Conservation (phyloP, 2,113 vertebrate genomes). For the Emydura subglobosa region DNA sequence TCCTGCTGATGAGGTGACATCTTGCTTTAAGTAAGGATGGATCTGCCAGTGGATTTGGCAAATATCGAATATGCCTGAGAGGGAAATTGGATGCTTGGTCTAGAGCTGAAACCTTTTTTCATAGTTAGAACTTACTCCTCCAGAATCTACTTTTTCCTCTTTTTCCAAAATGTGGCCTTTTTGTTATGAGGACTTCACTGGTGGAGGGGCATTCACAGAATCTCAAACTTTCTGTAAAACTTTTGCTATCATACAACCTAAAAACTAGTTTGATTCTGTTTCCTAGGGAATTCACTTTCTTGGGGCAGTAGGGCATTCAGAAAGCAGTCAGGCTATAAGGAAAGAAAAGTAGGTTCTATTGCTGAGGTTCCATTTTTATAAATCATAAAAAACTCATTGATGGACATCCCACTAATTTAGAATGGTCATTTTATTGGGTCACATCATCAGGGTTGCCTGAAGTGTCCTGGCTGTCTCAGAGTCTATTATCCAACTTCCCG, state of each 20-base stretch:
- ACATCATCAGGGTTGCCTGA: neutral
- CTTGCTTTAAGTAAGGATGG: neutral
- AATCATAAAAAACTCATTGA: neutral
- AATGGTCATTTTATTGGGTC: neutral
- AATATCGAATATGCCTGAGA: rapidly evolving
- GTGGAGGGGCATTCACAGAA: neutral
- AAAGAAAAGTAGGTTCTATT: neutral
- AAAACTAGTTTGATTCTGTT: neutral
- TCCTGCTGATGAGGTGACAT: neutral
- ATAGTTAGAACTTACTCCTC: neutral
- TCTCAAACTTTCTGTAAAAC: neutral
- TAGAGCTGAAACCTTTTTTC: neutral
- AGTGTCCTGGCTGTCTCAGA: neutral
- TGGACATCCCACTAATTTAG: neutral
- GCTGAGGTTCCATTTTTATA: neutral
- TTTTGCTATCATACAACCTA: neutral
- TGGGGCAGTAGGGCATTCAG: neutral
- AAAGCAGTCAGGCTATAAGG: neutral
- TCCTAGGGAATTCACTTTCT: neutral
- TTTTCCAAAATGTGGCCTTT: neutral
- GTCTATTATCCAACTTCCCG: neutral
- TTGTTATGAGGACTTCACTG: slow-evolving; percentile 24
- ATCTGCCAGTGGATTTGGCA: neutral
- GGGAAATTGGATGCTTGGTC: neutral
- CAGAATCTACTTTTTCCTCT: neutral